A percentile compares a stretch with the other conserved stretches of the same genome.
Evolutionary conservation across 1,140 invertebrate genomes (phyloP).

Genomic region (Drosophila persimilis): DNA sequence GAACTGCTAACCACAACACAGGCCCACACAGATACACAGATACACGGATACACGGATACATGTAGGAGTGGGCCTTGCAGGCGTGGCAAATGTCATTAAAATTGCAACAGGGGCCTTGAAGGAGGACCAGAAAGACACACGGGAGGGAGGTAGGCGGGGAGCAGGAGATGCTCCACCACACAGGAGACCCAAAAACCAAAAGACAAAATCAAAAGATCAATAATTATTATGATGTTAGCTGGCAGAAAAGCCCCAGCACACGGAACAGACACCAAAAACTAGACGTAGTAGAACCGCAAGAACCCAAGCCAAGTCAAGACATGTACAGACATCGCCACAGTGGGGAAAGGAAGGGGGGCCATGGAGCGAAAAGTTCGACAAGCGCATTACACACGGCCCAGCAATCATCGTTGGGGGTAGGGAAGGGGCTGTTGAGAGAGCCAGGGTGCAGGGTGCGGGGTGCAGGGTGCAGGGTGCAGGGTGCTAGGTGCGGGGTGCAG

Average conservation of each 20-base stretch:
- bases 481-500: too few species aligned
- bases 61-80: constrained; percentile 15
- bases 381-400: constrained; percentile 73
- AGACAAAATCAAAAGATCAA: constrained; percentile 81
- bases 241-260: constrained; percentile 49
- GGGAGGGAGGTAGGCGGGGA: background rate
- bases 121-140: background rate
- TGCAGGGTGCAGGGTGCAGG: too few species aligned
- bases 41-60: background rate
- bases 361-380: constrained; percentile 70
- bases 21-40: constrained; percentile 25
- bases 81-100: constrained; percentile 71
- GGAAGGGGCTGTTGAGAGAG: background rate
- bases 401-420: constrained; percentile 50
- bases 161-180: too few species aligned
- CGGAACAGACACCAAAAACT: constrained; percentile 12
- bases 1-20: constrained; percentile 75
- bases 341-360: background rate
- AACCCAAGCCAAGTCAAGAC: constrained; percentile 64
- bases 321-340: constrained; percentile 3
- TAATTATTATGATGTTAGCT: constrained; percentile 80
- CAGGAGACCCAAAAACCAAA: constrained; percentile 33
- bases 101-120: constrained; percentile 74
- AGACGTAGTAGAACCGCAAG: constrained; percentile 41
- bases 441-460: too few species aligned